These are phyloP conservation scores for Pediacus dermestoides DNA, from an alignment of 2,888 invertebrate genomes.

Conservation along the genomic window DNA sequence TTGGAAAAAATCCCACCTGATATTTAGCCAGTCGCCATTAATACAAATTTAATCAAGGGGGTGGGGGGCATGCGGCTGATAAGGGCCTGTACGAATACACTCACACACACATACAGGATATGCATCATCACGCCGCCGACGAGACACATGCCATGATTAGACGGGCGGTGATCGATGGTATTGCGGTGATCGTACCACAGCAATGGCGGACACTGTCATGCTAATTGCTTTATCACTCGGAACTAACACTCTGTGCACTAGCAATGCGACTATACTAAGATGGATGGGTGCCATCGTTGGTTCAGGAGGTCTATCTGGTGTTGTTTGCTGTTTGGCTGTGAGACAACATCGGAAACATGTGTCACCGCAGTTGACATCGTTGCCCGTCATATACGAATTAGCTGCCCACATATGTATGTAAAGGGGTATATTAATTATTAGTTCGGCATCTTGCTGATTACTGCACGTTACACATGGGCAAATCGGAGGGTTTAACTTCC, in stretches of 20 bases:
- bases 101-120: constrained; percentile 3
- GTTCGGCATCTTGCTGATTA: no score
- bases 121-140: constrained; percentile 4
- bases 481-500: no score
- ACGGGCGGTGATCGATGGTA: constrained; percentile 12
- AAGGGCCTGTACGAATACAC: no score
- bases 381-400: no score
- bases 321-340: not conserved
- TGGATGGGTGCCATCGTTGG: constrained; percentile 6
- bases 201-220: constrained; percentile 14
- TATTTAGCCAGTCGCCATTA: no score
- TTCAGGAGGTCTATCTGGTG: constrained; percentile 3
- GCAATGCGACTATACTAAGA: constrained; percentile 1
- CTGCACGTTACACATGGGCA: no score
- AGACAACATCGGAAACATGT: constrained; percentile 6
- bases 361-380: no score
- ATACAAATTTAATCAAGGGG: no score
- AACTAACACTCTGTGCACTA: constrained; percentile 15
- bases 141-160: constrained; percentile 11
- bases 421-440: no score
- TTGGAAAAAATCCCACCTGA: no score
- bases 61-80: no score
- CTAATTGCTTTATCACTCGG: constrained; percentile 29
- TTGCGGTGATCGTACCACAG: constrained; percentile 10
- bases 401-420: no score